Evolutionary conservation across 2,797 vertebrate genomes (phyloP).

Genomic region (Crenichthys baileyi): DNA sequence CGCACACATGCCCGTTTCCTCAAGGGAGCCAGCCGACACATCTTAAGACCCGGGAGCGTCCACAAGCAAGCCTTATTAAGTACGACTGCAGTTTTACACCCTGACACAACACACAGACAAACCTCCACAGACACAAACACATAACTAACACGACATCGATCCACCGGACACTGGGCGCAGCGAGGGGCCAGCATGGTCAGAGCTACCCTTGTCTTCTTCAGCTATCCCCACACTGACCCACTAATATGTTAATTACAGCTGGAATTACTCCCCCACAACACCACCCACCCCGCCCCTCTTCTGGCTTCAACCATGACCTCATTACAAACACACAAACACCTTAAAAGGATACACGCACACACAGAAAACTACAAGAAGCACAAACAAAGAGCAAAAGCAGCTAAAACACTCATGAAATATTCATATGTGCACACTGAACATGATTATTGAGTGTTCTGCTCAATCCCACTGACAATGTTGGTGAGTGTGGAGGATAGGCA

Average conservation of each 20-base stretch:
- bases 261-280: conserved; percentile 62
- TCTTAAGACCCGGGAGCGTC: conserved; percentile 58
- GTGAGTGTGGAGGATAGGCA: conserved; percentile 14
- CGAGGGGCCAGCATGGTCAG: conserved; percentile 32
- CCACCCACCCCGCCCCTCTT: conserved; percentile 30
- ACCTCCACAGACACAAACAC: conserved; percentile 6
- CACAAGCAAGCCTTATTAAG: conserved; percentile 43
- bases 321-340: conserved; percentile 64
- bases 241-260: conserved; percentile 75
- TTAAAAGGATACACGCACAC: conserved; percentile 34
- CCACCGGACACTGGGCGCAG: conserved; percentile 27
- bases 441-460: conserved; percentile 41
- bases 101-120: conserved; percentile 20
- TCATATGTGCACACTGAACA: conserved; percentile 45
- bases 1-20: conserved; percentile 72
- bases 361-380: conserved; percentile 23
- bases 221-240: conserved; percentile 66
- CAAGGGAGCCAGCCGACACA: conserved; percentile 66
- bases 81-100: conserved; percentile 42
- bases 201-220: conserved; percentile 72
- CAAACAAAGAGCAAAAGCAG: conserved; percentile 61
- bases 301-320: conserved; percentile 69
- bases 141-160: conserved; percentile 30
- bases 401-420: conserved; percentile 66
- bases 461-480: conserved; percentile 16